These are phyloP conservation scores for Mirounga angustirostris DNA, from an alignment of 2,113 vertebrate species.

Conservation along the genomic window DNA sequence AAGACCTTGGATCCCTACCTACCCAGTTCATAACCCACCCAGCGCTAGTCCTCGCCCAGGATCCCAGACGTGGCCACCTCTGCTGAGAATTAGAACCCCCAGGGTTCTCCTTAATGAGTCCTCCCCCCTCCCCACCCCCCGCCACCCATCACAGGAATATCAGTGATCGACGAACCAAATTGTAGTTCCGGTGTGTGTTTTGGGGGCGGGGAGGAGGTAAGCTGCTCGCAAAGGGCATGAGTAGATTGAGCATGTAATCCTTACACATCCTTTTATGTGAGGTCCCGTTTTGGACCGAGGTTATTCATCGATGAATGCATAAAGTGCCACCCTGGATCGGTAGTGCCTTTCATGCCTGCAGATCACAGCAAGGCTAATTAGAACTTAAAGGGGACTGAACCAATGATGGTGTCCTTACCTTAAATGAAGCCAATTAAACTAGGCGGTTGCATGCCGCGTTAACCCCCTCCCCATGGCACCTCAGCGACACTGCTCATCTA, in stretches of 20 bases:
- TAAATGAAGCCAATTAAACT: neutral
- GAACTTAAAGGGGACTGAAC: neutral
- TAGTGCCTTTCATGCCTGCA: neutral
- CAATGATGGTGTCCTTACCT: neutral
- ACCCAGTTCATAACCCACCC: neutral
- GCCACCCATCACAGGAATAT: neutral
- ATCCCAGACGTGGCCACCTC: neutral
- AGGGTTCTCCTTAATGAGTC: neutral
- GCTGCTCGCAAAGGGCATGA: fast-evolving
- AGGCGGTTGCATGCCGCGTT: neutral
- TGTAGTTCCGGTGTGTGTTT: neutral
- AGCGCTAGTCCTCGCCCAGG: neutral
- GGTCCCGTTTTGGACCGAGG: neutral
- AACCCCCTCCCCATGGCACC: neutral
- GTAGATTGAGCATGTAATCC: fast-evolving
- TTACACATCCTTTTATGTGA: neutral
- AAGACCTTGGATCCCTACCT: neutral
- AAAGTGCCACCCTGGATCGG: neutral
- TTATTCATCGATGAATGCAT: neutral
- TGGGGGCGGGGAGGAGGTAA: neutral
- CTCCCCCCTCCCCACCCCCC: too few relatives aligned
- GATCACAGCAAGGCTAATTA: neutral
- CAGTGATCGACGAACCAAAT: neutral
- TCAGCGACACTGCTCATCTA: neutral
- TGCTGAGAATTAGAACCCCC: neutral